phyloP scores from a whole-genome alignment of 2,797 vertebrate genomes.

The Crenuchus spilurus region DNA sequence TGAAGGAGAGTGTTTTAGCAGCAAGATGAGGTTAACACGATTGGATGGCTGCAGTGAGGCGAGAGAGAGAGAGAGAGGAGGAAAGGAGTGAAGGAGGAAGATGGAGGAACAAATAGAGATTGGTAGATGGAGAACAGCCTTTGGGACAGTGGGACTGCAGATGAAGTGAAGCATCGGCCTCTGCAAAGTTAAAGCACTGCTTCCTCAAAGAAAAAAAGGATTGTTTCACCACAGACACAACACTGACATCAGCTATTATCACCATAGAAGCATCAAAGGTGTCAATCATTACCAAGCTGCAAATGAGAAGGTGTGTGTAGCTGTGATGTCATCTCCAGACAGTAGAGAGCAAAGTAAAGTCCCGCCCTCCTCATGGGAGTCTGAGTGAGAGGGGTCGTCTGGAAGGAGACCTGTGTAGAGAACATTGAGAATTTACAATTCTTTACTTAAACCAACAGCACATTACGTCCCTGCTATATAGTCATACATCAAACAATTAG shows the following conservation, averaged over 20 bases:
- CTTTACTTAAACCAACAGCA: neutral
- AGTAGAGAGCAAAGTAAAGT: neutral
- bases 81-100: slow-evolving; percentile 24
- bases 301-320: slow-evolving; percentile 5
- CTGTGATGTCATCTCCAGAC: slow-evolving; percentile 43
- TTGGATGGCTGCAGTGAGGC: slow-evolving; percentile 55
- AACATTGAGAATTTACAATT: neutral
- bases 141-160: slow-evolving; percentile 35
- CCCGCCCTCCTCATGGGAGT: slow-evolving; percentile 29
- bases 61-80: slow-evolving; percentile 43
- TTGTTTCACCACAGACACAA: slow-evolving; percentile 12
- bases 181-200: neutral
- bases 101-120: slow-evolving; percentile 27
- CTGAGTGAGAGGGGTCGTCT: slow-evolving; percentile 12
- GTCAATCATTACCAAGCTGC: slow-evolving; percentile 4
- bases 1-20: slow-evolving; percentile 42
- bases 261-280: neutral
- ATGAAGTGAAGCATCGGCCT: neutral
- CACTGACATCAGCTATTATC: slow-evolving; percentile 16
- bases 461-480: no score
- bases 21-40: slow-evolving; percentile 47
- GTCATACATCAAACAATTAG: no score
- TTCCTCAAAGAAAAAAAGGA: slow-evolving; percentile 1
- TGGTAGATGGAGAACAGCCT: slow-evolving; percentile 28
- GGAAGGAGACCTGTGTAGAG: slow-evolving; percentile 1